Base-by-base conservation (phyloP, 2,113 vertebrate genomes). In the Gavialis gangeticus region DNA sequence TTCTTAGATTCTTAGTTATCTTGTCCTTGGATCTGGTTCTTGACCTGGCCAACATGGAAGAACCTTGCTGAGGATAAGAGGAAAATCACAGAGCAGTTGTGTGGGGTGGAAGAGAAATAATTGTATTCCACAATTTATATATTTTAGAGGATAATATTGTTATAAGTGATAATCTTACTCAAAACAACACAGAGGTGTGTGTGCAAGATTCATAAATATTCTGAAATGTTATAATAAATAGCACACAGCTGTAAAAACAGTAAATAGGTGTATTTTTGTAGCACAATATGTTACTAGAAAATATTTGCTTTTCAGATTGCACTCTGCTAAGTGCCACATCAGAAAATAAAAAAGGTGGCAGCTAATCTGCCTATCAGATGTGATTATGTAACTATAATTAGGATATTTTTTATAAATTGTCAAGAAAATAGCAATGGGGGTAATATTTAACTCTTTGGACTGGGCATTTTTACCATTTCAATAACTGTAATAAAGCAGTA, bases 201-300 rank as follows among this genome's bases (percentile, higher is more conserved):
- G 63, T 85, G 93, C 64, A 75, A 91, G 85, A 81, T 87, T 67
- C 90, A 95, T 91, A 96, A 94, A 92, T 92, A 91, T 86, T 93
- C 76, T 30, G 28, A 95, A 90, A 62, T 37, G 71, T 91, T 95
- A 96, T 84, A 92, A 93, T 91, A 94, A 96, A 94, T 82, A 97
- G 92, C 94, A 95, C 57, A 85, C 63, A 93, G 80, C 17, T 95
- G 91, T 95, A 93, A 86, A 82, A 93, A 37, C 89, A 95, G 93
- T 71, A 84, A 89, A 71, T 27, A 90, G 79, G 2, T 97, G 88
- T 79, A 67, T 95, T 91, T 94, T 73, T 78, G 67, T 21, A 64
- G 71, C 2, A 56, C 80, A 91, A n/a, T 11, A 90, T 84, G 90
- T 84, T 80, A 76, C 66, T 0, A 78, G 86, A 59, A 88, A 84